phyloP scores from a whole-genome alignment of 2,113 vertebrate genomes.

The Nipponia nippon region DNA sequence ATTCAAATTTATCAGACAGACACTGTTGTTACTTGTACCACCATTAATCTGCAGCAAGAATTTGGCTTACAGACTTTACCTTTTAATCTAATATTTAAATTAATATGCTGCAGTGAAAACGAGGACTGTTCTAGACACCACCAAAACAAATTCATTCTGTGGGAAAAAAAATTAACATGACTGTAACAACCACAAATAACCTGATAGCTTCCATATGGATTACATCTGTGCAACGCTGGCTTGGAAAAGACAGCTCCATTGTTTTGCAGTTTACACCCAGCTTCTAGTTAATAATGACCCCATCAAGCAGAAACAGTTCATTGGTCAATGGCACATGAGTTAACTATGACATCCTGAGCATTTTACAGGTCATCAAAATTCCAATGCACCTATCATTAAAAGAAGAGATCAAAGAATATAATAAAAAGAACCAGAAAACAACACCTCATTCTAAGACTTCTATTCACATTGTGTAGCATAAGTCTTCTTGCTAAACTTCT shows the following conservation, averaged over 20 bases:
- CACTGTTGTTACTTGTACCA: background rate
- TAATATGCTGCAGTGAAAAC: background rate
- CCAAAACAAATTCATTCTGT: background rate
- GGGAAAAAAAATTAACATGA: background rate
- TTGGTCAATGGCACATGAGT: background rate
- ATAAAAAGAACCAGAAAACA: background rate
- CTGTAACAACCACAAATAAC: background rate
- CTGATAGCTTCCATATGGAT: background rate
- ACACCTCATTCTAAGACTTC: background rate
- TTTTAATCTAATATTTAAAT: conserved; percentile 5
- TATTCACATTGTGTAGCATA: background rate
- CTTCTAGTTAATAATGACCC: background rate
- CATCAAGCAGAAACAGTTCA: background rate
- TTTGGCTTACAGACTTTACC: background rate
- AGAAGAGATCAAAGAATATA: background rate
- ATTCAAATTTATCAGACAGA: background rate
- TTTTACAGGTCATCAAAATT: background rate
- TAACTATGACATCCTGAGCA: background rate
- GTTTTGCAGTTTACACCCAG: background rate
- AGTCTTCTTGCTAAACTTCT: background rate
- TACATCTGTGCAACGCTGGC: background rate
- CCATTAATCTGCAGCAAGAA: background rate
- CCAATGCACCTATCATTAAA: background rate
- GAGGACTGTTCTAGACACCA: background rate
- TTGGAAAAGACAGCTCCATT: background rate